Evolutionary conservation across 1,140 invertebrate genomes (phyloP).

Genomic region (Cyclina sinensis): DNA sequence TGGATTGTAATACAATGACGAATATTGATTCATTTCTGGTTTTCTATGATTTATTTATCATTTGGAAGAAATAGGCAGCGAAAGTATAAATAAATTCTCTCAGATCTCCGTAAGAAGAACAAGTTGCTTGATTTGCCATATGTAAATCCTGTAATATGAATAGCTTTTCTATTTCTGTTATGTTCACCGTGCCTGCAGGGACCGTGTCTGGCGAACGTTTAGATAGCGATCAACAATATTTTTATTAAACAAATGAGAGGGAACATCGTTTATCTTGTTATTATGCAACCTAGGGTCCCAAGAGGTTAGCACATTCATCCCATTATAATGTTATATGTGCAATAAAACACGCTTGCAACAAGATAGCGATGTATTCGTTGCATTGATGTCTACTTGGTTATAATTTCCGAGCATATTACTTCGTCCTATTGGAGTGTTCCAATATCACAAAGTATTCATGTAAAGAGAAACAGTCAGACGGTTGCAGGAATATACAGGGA

Average conservation of each 20-base stretch:
- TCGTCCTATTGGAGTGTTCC: too few species aligned
- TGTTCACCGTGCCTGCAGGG: neutral
- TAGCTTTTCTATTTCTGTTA: neutral
- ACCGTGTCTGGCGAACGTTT: neutral
- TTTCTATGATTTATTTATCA: conserved; percentile 29
- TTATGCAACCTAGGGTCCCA: neutral
- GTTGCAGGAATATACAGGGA: too few species aligned
- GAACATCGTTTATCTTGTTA: neutral
- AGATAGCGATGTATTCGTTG: too few species aligned
- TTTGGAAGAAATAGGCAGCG: neutral
- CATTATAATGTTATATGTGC: too few species aligned
- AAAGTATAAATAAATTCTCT: neutral
- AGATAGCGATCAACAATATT: neutral
- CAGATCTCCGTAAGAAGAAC: neutral
- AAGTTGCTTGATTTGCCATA: neutral
- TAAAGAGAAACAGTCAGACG: too few species aligned
- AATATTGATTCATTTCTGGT: neutral
- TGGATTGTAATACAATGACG: neutral
- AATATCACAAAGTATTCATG: too few species aligned
- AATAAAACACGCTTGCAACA: too few species aligned
- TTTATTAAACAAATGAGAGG: neutral
- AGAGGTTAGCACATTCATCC: neutral
- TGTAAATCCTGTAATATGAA: conserved; percentile 29
- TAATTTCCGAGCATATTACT: too few species aligned
- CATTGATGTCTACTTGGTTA: too few species aligned